Evolutionary conservation across 2,113 vertebrate genomes (phyloP), one percentile per base, ranked within the genome.

Genomic region (Percopsis transmontana): DNA sequence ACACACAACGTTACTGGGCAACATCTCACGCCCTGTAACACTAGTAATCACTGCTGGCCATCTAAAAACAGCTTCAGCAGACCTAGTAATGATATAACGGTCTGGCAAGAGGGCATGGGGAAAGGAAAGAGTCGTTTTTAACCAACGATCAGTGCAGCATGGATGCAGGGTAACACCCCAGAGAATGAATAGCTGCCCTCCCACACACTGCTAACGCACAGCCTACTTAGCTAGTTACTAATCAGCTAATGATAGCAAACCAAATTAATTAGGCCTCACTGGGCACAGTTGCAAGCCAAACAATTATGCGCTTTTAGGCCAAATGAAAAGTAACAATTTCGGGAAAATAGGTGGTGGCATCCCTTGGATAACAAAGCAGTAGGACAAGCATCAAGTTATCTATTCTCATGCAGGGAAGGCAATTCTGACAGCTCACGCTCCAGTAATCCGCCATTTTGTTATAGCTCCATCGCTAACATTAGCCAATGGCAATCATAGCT

Each of bases 381-480:
- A 18, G 38, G 10, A 7, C 6, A 19, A 41, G 11, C 11, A 44
- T 23, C 27, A 15, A n/a, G n/a, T 23, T 23, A 15, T 33, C 38
- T 68, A 66, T 72, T 73, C 47, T 71, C 74, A 77, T 81, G 77
- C 76, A 86, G 61, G 76, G 81, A 83, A 83, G 83, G 77, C 53
- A 76, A 77, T 78, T 71, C 71, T 85, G 85, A 87, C 82, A 85
- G 85, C 81, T 85, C 85, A 87, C 80, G 86, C 78, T 88, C 83
- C 74, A 69, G 15, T 72, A 21, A 68, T 79, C 89, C 89, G 85
- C 89, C 89, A 90, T 90, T 90, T 90, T 90, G 89, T 88, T 86
- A 44, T 85, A 81, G 81, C 84, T 64, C 74, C 54, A 52, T 21
- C 48, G 87, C 87, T 88, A 86, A 62, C 58, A 53, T 48, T 84